Base-by-base conservation (phyloP, 2,888 invertebrate species). In the Amblyteles armatorius region DNA sequence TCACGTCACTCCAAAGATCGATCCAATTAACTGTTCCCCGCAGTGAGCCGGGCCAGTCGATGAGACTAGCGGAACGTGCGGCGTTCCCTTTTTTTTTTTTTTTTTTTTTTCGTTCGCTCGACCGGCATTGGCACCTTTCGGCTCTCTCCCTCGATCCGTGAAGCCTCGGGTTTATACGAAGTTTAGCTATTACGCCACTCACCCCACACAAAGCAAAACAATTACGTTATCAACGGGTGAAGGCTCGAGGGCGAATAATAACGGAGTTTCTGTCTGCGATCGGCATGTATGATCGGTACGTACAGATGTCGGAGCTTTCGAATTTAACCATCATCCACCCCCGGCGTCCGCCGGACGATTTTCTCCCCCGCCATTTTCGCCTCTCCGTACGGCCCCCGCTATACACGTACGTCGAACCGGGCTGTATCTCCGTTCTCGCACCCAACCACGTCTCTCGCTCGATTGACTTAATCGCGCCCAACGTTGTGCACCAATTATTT, bases 401-500 rank as follows among this genome's bases (percentile, higher is more conserved):
- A 6, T 36, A n/a, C 7, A 16, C n/a, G 7, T 36, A 16, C n/a
- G 7, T 36, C 16, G 22, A 19, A 40, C 2, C 40, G 40, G 36
- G 9, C 40, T 36, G 36, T 40, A 67, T 40, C 65, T 40, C 40
- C 40, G 19, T 67, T 67, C 73, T 68, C 72, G 72, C 68, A 77
- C 74, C 55, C 69, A 67, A 57, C 44, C 76, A 29, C 82, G 57
- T 68, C 55, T 60, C 55, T 68, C 73, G 81, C 82, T 81, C 84
- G 81, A 84, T 84, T 84, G 79, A 78, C 72, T 81, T 78, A 78
- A 84, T 84, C 81, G 76, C 36, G 44, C 33, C 29, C 82, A 73
- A 81, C 84, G 73, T 67, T 82, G 81, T 63, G 78, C 77, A 84
- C 82, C 82, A 82, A 81, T 82, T 84, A 84, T 82, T 84, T 82